phyloP scores from a whole-genome alignment of 2,888 invertebrate species.

The Hermaeophaga mercurialis region DNA sequence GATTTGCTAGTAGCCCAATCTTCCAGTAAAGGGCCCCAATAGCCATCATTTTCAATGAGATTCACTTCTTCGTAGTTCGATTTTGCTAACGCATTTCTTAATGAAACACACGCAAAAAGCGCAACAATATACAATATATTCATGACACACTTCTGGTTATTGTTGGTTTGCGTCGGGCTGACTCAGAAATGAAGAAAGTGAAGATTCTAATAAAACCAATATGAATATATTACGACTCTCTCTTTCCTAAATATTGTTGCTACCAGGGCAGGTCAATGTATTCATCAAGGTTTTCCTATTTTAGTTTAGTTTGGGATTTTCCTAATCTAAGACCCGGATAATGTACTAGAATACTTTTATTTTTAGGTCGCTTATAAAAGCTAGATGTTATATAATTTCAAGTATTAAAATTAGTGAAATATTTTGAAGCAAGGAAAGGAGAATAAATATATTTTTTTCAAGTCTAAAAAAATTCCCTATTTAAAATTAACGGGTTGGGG shows the following conservation, averaged over 20 bases:
- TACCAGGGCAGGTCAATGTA: slow-evolving; percentile 21
- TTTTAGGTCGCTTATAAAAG: no score
- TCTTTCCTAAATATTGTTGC: slow-evolving; percentile 23
- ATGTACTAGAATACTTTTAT: no score
- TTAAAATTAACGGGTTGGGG: no score
- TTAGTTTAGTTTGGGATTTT: neutral
- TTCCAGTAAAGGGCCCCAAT: slow-evolving; percentile 68
- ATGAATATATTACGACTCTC: slow-evolving; percentile 27
- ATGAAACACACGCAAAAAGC: slow-evolving; percentile 26
- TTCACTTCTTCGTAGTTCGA: neutral
- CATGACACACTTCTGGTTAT: slow-evolving; percentile 38
- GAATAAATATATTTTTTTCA: no score
- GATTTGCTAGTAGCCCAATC: slow-evolving; percentile 62
- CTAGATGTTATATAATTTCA: no score
- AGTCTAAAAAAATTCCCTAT: no score
- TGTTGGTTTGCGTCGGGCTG: slow-evolving; percentile 18
- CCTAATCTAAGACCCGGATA: neutral
- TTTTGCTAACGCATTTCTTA: slow-evolving; percentile 30
- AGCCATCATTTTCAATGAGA: slow-evolving; percentile 51
- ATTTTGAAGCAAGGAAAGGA: no score
- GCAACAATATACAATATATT: slow-evolving; percentile 23
- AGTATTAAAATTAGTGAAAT: no score
- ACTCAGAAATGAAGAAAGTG: slow-evolving; percentile 36
- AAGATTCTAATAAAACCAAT: slow-evolving; percentile 27
- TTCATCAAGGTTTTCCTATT: neutral